Base-by-base conservation (phyloP, 2,888 invertebrate genomes). In the Aphodius granarius region DNA sequence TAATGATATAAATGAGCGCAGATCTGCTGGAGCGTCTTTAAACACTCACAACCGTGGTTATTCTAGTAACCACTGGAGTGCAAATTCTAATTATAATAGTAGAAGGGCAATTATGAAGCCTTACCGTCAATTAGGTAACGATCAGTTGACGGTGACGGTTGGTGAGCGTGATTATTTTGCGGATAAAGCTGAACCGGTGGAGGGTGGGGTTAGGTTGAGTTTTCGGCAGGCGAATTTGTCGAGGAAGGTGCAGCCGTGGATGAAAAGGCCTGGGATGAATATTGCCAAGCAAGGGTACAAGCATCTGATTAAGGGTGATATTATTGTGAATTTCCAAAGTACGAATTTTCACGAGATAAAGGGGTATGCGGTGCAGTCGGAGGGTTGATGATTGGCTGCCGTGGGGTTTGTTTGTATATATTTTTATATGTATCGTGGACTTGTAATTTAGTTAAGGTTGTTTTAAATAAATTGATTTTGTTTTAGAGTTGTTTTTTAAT, bases 1-100 rank as follows among this genome's bases (percentile, higher is more conserved):
- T 79, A 87, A 87, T 75, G 84, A 85, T 73, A 83, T 87, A 9
- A 87, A 87, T 74, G 86, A 86, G 75, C 80, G 80, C 0, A 86
- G 86, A 79, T 43, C 43, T n/a, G n/a, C n/a, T n/a, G n/a, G n/a
- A n/a, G n/a, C n/a, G n/a, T n/a, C n/a, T n/a, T n/a, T n/a, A 3
- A 1, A 43, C 43, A 9, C 13, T 43, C 6, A 43, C 43, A 13
- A 43, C 13, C 43, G 13, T 43, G 1, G 6, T 23, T 5, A 43
- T 43, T 13, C 6, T 9, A 6, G 3, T 43, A 43, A 43, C 3
- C 9, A 43, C 13, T 43, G 43, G 43, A 43, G 13, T 43, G 43
- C n/a, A n/a, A n/a, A n/a, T n/a, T n/a, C n/a, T n/a, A n/a, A n/a
- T n/a, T n/a, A n/a, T n/a, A n/a, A 16, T 17, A 2, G 23, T 9